Percentiles rank a stretch among this genome's conserved stretches.
phyloP scores from a whole-genome alignment of 2,888 invertebrate species.

The Thecophora atra region DNA sequence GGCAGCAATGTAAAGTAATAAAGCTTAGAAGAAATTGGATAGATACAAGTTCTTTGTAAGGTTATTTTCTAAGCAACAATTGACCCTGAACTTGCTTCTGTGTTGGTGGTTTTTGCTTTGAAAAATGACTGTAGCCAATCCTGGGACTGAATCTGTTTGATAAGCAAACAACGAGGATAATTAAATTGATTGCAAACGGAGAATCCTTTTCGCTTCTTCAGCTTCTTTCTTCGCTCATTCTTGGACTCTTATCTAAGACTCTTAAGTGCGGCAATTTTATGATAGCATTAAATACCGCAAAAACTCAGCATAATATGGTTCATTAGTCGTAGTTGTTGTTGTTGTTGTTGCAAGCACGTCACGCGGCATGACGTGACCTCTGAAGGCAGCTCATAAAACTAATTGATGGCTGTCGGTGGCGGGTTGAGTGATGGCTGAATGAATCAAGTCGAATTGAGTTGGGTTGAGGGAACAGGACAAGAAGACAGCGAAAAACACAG shows the following conservation, averaged over 20 bases:
- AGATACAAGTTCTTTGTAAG: too few species aligned
- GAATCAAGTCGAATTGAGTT: background rate
- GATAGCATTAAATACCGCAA: slow-evolving; percentile 15
- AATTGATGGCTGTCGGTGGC: background rate
- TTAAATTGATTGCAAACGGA: too few species aligned
- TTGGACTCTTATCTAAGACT: background rate
- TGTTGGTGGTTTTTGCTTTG: too few species aligned
- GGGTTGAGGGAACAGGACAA: background rate
- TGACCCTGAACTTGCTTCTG: too few species aligned
- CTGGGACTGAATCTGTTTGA: too few species aligned
- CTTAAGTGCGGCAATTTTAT: background rate
- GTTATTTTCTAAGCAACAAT: too few species aligned
- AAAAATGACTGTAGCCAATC: too few species aligned
- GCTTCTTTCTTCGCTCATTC: background rate
- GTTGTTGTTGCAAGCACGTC: background rate
- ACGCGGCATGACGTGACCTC: slow-evolving; percentile 19
- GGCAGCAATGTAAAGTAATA: too few species aligned
- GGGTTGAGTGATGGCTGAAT: background rate
- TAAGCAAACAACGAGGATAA: too few species aligned
- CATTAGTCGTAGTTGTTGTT: slow-evolving; percentile 14
- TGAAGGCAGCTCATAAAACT: slow-evolving; percentile 1
- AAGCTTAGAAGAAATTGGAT: too few species aligned
- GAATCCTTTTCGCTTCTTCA: background rate
- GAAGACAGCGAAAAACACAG: background rate
- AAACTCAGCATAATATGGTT: slow-evolving; percentile 7